These are phyloP conservation scores for Calliopsis andreniformis DNA, from an alignment of 1,140 invertebrate species.

Conservation along the genomic window DNA sequence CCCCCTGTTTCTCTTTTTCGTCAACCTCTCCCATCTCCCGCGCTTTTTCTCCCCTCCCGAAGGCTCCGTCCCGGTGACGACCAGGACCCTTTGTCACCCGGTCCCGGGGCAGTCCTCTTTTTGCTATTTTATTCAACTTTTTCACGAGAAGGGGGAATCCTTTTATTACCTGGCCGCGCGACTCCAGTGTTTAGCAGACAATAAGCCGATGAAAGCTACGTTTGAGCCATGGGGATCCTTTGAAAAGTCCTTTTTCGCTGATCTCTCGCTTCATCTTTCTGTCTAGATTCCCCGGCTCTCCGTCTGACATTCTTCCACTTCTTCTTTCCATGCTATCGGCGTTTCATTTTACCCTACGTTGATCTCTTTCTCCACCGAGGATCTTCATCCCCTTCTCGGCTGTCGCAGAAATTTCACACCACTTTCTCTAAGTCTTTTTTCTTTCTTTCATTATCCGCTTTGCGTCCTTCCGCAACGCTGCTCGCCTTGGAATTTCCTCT, in stretches of 20 bases:
- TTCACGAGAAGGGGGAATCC: slow-evolving; percentile 61
- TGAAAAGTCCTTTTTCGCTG: slow-evolving; percentile 64
- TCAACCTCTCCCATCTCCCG: slow-evolving; percentile 12
- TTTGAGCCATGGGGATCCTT: slow-evolving; percentile 64
- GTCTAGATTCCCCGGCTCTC: neutral
- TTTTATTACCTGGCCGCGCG: slow-evolving; percentile 68
- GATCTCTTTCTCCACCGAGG: neutral
- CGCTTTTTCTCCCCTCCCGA: slow-evolving; percentile 15
- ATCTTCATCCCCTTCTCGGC: neutral
- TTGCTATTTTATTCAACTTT: slow-evolving; percentile 71
- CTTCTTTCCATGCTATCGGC: slow-evolving; percentile 16
- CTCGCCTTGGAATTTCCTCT: slow-evolving; percentile 1
- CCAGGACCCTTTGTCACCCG: slow-evolving; percentile 62
- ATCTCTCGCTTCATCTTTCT: slow-evolving; percentile 23
- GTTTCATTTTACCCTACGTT: neutral
- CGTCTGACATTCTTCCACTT: slow-evolving; percentile 13
- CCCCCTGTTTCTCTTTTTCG: slow-evolving; percentile 46
- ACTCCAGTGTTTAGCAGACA: slow-evolving; percentile 69
- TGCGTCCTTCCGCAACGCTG: slow-evolving; percentile 6
- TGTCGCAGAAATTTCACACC: slow-evolving; percentile 57
- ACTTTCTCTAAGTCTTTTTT: slow-evolving; percentile 14
- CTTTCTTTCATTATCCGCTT: slow-evolving; percentile 24
- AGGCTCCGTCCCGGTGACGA: slow-evolving; percentile 34
- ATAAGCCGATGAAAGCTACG: slow-evolving; percentile 71
- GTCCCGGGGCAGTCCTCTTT: slow-evolving; percentile 39